Percentiles rank a stretch among this genome's conserved stretches.
These are phyloP conservation scores for Pao palembangensis DNA, from an alignment of 2,113 vertebrate genomes.

Conservation along the genomic window DNA sequence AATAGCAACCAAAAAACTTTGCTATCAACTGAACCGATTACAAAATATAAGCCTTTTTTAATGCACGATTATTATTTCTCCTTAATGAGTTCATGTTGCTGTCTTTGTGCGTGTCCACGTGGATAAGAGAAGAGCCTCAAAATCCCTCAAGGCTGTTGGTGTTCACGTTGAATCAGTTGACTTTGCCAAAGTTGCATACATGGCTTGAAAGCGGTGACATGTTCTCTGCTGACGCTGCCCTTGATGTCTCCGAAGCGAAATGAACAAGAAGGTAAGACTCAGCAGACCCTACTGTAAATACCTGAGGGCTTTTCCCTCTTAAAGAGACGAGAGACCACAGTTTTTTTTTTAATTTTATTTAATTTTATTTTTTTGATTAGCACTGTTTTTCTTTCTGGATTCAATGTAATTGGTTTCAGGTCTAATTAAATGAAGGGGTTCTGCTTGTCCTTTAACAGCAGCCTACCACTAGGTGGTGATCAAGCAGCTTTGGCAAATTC, in stretches of 20 bases:
- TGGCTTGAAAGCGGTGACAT: slow-evolving; percentile 52
- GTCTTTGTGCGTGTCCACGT: background rate
- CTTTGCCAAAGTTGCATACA: slow-evolving; percentile 49
- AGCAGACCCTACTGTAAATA: slow-evolving; percentile 19
- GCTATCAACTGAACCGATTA: background rate
- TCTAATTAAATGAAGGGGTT: no score
- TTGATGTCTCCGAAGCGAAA: slow-evolving; percentile 53
- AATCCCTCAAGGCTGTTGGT: slow-evolving; percentile 32
- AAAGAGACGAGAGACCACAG: slow-evolving; percentile 6
- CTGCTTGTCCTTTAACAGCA: no score
- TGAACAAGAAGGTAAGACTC: slow-evolving; percentile 37
- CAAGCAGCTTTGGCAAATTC: no score
- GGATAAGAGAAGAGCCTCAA: slow-evolving; percentile 15
- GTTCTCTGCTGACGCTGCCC: slow-evolving; percentile 49
- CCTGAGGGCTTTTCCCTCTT: background rate
- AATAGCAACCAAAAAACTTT: background rate
- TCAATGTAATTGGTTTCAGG: no score
- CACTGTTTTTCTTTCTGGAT: no score
- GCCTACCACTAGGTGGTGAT: no score
- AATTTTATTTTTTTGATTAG: no score
- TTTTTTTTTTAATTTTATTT: no score
- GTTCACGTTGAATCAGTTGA: slow-evolving; percentile 21
- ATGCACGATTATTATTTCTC: background rate
- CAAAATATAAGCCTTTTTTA: background rate
- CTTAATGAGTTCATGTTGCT: slow-evolving; percentile 8